Conservation (phyloP, 92 coral and sea anemone species). For the Hydrozoanthus gracilis region DNA sequence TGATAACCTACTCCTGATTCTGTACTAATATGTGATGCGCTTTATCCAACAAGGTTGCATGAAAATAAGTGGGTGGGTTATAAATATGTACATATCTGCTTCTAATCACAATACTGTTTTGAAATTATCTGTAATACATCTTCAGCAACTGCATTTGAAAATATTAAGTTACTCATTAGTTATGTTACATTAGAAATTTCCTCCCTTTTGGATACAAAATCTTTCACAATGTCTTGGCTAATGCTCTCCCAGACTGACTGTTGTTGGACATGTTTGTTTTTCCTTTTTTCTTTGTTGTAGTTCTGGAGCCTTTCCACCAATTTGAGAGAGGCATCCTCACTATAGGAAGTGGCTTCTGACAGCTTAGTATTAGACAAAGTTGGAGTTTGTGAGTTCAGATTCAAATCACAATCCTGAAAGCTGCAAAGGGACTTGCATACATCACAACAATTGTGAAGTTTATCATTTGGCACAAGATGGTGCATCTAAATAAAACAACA, state of each 20-base stretch:
- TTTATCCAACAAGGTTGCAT: no score
- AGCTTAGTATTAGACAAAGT: not conserved
- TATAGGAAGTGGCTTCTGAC: constrained; percentile 6
- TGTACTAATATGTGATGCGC: not conserved
- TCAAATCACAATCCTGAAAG: not conserved
- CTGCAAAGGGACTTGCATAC: constrained; percentile 21
- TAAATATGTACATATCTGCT: no score
- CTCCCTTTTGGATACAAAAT: constrained; percentile 10
- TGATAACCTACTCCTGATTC: no score
- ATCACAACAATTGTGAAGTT: not conserved
- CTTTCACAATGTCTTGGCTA: constrained; percentile 3
- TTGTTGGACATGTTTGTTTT: not conserved
- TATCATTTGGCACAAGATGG: not conserved
- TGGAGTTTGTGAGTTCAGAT: not conserved
- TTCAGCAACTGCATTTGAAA: not conserved
- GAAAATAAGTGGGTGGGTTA: no score
- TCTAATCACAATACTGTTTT: no score
- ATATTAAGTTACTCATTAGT: not conserved
- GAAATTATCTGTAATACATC: no score
- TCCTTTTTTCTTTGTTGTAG: not conserved
- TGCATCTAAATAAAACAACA: constrained; percentile 23
- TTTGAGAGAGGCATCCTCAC: constrained; percentile 12
- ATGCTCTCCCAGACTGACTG: constrained; percentile 20
- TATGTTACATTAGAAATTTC: constrained; percentile 10
- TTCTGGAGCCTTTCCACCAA: not conserved